A percentile compares a stretch with the other conserved stretches of the same genome.
phyloP scores from a whole-genome alignment of 2,113 vertebrate genomes.

The Esox niger region DNA sequence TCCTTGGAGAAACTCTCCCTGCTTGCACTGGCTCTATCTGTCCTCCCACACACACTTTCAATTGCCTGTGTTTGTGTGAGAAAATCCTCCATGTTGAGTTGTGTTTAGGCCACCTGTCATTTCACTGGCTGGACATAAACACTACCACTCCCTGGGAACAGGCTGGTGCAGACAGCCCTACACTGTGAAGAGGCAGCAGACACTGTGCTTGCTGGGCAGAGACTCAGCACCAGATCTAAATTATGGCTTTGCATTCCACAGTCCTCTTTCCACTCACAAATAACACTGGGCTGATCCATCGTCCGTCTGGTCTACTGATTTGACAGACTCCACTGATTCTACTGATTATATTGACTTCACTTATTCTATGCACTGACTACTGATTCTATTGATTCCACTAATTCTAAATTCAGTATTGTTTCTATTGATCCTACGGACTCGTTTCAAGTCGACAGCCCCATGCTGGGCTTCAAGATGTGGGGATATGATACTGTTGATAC shows the following conservation, averaged over 20 bases:
- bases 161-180: slow-evolving; percentile 29
- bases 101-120: slow-evolving; percentile 61
- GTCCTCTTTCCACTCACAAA: background rate
- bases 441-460: background rate
- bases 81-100: slow-evolving; percentile 38
- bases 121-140: slow-evolving; percentile 45
- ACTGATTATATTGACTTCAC: too few species aligned
- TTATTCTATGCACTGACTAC: too few species aligned
- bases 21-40: slow-evolving; percentile 19
- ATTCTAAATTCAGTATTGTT: too few species aligned
- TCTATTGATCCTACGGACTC: too few species aligned
- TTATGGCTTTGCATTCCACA: slow-evolving; percentile 8
- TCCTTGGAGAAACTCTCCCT: slow-evolving; percentile 14
- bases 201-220: slow-evolving; percentile 10
- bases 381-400: too few species aligned
- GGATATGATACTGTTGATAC: too few species aligned
- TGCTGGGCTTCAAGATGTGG: background rate
- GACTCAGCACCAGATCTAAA: slow-evolving; percentile 11
- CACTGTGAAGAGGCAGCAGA: slow-evolving; percentile 1
- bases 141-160: slow-evolving; percentile 34
- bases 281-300: background rate
- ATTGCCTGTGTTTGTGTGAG: slow-evolving; percentile 42
- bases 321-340: too few species aligned
- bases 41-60: slow-evolving; percentile 41
- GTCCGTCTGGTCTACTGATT: background rate